Conservation (phyloP, 2,113 vertebrate species). For the Entosphenus tridentatus region DNA sequence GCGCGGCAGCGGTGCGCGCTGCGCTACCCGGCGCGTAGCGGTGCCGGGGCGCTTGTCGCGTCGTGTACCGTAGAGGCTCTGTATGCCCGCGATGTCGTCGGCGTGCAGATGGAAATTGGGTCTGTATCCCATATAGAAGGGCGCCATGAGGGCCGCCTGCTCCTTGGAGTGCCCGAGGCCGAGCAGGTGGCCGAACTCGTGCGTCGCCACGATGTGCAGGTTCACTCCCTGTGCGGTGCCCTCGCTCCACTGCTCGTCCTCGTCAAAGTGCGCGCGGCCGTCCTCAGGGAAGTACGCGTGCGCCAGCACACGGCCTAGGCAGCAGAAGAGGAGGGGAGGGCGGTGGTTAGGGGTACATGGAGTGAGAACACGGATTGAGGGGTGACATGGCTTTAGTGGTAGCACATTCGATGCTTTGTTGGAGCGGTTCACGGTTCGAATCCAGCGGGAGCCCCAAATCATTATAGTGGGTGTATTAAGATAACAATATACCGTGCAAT, state of each 20-base stretch:
- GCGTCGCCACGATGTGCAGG: constrained; percentile 45
- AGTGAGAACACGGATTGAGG: too few relatives aligned
- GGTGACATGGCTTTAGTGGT: too few relatives aligned
- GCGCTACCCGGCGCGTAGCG: too few relatives aligned
- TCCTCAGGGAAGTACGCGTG: constrained; percentile 44
- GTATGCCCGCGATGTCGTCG: constrained; percentile 45
- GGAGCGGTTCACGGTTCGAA: too few relatives aligned
- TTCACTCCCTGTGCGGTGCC: constrained; percentile 28
- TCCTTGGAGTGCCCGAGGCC: constrained; percentile 49
- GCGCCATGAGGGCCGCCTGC: constrained; percentile 36
- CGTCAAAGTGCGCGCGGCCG: constrained; percentile 45
- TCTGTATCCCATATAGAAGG: constrained; percentile 37
- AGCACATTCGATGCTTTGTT: too few relatives aligned
- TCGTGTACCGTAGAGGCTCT: constrained; percentile 41
- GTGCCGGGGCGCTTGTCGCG: too few relatives aligned
- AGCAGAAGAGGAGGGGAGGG: too few relatives aligned
- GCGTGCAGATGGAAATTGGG: constrained; percentile 33
- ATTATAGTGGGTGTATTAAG: too few relatives aligned
- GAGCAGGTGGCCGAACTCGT: constrained; percentile 50
- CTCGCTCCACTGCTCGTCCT: constrained; percentile 45
- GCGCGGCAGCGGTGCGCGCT: too few relatives aligned
- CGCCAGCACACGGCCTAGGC: constrained; percentile 37
- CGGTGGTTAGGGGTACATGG: too few relatives aligned
- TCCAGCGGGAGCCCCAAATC: too few relatives aligned
- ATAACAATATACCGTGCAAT: too few relatives aligned